These are phyloP conservation scores for Dendrolimus houi DNA, from an alignment of 2,888 invertebrate genomes.

Conservation along the genomic window DNA sequence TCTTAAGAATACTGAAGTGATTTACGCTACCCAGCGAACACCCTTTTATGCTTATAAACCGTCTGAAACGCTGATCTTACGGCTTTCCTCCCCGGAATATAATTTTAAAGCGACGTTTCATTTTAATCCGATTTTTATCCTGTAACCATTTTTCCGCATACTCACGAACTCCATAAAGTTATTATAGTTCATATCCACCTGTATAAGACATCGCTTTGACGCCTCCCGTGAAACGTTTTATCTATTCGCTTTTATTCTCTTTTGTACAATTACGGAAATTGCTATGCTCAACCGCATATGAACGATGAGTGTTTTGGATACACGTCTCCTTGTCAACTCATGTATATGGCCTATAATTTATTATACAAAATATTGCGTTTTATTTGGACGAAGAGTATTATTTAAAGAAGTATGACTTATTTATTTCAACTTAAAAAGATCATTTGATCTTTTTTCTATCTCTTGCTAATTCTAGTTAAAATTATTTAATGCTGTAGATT, in stretches of 20 bases:
- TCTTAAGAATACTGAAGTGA: slow-evolving; percentile 43
- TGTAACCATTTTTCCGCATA: slow-evolving; percentile 14
- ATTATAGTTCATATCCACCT: slow-evolving; percentile 10
- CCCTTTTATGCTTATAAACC: slow-evolving; percentile 37
- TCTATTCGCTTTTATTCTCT: slow-evolving; percentile 25
- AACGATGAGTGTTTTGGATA: background rate
- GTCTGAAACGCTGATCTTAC: slow-evolving; percentile 33
- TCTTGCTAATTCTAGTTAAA: no score
- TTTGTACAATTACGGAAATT: slow-evolving; percentile 33
- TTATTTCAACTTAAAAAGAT: no score
- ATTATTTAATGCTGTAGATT: no score
- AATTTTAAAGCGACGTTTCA: slow-evolving; percentile 17
- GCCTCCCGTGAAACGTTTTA: slow-evolving; percentile 17
- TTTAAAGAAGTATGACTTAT: no score
- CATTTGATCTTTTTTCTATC: no score
- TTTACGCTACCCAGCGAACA: slow-evolving; percentile 23
- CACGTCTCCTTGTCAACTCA: background rate
- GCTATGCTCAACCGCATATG: slow-evolving; percentile 19
- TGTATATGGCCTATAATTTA: no score
- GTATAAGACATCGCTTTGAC: slow-evolving; percentile 25
- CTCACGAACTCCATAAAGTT: slow-evolving; percentile 10
- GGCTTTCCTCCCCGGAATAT: slow-evolving; percentile 16
- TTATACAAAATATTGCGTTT: background rate
- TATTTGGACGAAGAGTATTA: no score
- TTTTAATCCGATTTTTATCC: slow-evolving; percentile 21